Conservation (phyloP, 2,888 invertebrate species). For the Itoplectis maculator region DNA sequence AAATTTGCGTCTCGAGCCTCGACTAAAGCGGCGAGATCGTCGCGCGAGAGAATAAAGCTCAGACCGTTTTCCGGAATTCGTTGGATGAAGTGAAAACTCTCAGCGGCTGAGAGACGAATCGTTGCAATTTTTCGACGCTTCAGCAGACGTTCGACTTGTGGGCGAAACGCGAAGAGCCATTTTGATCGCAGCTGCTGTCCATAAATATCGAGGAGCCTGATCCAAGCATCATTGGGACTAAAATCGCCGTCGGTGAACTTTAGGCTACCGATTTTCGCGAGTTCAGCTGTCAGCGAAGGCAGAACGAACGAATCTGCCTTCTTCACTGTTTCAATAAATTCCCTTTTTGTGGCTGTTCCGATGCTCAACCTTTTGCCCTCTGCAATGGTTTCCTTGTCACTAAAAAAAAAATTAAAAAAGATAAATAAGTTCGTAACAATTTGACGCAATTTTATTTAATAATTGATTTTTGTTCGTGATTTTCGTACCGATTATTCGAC, state of each 20-base stretch:
- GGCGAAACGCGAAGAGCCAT: constrained; percentile 70
- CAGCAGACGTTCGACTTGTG: constrained; percentile 69
- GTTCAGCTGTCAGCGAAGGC: constrained; percentile 48
- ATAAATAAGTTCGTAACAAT: background rate
- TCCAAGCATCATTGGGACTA: constrained; percentile 65
- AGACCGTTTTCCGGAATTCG: constrained; percentile 70
- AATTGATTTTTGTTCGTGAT: too few relatives aligned
- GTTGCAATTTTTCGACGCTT: constrained; percentile 60
- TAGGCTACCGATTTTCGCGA: constrained; percentile 59
- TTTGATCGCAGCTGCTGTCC: constrained; percentile 71
- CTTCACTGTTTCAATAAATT: constrained; percentile 55
- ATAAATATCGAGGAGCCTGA: constrained; percentile 67
- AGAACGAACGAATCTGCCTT: constrained; percentile 34
- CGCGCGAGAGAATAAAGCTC: constrained; percentile 56
- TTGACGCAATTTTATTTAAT: constrained; percentile 54
- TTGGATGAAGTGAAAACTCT: constrained; percentile 63
- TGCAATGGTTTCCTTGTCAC: constrained; percentile 22
- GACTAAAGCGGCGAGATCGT: constrained; percentile 66
- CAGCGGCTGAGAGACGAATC: constrained; percentile 65
- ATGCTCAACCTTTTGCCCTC: constrained; percentile 30
- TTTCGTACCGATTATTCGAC: constrained; percentile 7
- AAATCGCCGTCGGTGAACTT: constrained; percentile 72
- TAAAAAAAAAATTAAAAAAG: background rate
- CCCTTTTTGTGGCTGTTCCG: constrained; percentile 40
- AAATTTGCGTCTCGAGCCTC: background rate